A percentile compares a stretch with the other conserved stretches of the same genome.
Conservation (phyloP, 2,888 invertebrate genomes). For the Dasypolia templi region DNA sequence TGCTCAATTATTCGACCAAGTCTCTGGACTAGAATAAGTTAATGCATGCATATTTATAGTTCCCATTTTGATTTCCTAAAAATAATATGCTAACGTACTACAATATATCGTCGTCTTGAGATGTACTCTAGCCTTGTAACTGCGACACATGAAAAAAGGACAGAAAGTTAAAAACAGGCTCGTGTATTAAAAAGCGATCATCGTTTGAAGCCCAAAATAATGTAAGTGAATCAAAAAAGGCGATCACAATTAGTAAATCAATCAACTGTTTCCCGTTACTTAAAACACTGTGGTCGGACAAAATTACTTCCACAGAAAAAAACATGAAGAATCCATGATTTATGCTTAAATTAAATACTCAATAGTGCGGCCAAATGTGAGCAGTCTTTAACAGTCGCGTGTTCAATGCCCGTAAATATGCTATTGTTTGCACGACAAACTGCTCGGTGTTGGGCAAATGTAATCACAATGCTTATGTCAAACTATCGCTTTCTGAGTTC, state of each 20-base stretch:
- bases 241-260: neutral
- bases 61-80: neutral
- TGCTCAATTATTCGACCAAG: too few relatives aligned
- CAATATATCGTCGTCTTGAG: neutral
- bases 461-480: neutral
- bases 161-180: neutral
- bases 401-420: constrained; percentile 19
- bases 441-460: constrained; percentile 22
- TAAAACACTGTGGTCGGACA: neutral
- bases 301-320: neutral
- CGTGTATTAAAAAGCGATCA: neutral
- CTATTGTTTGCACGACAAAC: constrained; percentile 42
- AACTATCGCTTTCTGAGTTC: neutral
- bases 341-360: neutral
- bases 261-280: neutral
- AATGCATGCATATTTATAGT: neutral
- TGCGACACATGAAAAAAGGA: too few relatives aligned
- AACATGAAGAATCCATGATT: neutral
- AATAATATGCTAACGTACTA: neutral
- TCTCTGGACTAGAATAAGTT: neutral
- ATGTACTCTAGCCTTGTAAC: too few relatives aligned
- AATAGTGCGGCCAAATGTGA: constrained; percentile 7
- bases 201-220: neutral
- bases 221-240: neutral
- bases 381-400: constrained; percentile 47